phyloP scores from a whole-genome alignment of 2,113 vertebrate genomes.

The Rhinichthys klamathensis region DNA sequence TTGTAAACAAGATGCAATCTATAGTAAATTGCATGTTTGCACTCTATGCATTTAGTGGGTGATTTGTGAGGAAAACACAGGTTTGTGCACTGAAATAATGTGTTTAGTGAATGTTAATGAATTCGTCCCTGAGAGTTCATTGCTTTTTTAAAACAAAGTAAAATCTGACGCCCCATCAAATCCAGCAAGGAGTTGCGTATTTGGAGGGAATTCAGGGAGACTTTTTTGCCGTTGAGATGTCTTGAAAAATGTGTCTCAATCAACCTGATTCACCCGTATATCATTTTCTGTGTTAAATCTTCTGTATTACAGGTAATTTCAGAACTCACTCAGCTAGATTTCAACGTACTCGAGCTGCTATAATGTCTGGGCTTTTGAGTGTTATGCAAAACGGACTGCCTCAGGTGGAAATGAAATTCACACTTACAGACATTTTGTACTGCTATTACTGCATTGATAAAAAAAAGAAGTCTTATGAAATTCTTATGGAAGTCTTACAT shows the following conservation, averaged over 20 bases:
- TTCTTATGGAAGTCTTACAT: no score
- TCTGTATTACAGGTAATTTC: neutral
- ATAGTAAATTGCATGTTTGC: conserved; percentile 1
- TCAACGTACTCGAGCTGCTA: neutral
- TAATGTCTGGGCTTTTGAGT: neutral
- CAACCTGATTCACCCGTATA: no score
- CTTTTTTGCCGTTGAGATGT: no score
- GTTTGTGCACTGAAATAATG: neutral
- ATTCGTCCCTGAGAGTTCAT: neutral
- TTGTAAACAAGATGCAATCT: neutral
- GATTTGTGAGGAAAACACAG: neutral
- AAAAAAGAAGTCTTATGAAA: no score
- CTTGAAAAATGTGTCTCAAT: no score
- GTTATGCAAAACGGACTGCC: conserved; percentile 6
- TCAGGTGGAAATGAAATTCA: conserved; percentile 4
- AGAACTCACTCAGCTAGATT: neutral
- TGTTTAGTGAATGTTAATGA: neutral
- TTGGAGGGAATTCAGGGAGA: no score
- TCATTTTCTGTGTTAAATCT: neutral
- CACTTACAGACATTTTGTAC: neutral
- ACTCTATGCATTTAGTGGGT: neutral
- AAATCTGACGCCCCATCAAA: neutral
- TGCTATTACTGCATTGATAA: no score
- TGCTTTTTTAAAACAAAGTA: neutral
- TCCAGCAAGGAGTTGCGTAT: neutral